These are phyloP conservation scores for Panthera uncia DNA, from an alignment of 2,113 vertebrate genomes.

Conservation along the genomic window DNA sequence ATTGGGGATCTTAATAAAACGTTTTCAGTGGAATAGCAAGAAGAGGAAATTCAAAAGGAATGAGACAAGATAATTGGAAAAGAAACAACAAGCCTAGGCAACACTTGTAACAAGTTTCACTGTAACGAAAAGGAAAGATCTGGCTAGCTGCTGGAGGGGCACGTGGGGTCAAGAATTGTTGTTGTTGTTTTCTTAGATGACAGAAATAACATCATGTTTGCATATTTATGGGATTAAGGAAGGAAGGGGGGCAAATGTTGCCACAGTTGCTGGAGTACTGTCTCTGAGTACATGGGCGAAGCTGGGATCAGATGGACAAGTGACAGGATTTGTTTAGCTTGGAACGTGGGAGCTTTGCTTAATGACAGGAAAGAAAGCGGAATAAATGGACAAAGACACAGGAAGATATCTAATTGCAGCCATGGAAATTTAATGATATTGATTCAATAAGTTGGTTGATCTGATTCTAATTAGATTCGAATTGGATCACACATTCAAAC, in stretches of 20 bases:
- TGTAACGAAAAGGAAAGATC: not conserved
- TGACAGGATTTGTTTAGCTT: not conserved
- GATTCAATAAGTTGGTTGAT: not conserved
- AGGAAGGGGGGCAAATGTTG: not conserved
- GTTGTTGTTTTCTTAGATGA: not conserved
- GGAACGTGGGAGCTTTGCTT: not conserved
- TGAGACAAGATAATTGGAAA: not conserved
- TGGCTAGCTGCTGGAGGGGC: not conserved
- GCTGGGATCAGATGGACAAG: not conserved
- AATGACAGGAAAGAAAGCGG: not conserved
- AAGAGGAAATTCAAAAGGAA: not conserved
- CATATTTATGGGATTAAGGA: not conserved
- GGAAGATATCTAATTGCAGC: not conserved
- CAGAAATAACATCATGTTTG: not conserved
- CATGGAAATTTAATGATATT: not conserved
- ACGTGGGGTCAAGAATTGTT: not conserved
- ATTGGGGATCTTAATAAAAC: not conserved
- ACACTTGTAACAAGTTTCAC: not conserved
- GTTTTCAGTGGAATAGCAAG: not conserved
- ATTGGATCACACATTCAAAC: not conserved
- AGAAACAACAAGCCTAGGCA: not conserved
- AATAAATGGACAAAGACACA: not conserved
- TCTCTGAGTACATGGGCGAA: not conserved
- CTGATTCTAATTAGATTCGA: not conserved
- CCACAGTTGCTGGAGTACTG: not conserved